Evolutionary conservation across 1,140 invertebrate genomes (phyloP), one percentile per base, ranked within the genome.

Genomic region (Drosophila ficusphila): DNA sequence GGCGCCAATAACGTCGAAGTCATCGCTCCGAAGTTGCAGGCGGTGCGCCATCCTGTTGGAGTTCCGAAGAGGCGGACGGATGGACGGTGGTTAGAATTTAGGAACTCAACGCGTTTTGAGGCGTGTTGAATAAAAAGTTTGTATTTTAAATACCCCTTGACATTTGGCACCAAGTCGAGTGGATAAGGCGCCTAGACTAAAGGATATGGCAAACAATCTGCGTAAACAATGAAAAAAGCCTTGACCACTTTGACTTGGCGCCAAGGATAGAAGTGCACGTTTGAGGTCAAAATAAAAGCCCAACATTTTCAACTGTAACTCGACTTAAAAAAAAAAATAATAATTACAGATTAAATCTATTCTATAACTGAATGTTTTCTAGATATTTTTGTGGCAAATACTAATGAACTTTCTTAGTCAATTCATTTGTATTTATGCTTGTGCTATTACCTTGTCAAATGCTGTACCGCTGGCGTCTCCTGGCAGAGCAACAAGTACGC

Each of bases 1-100:
- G 12, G 82, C 82, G 12, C 83, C 82, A 21, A 88, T 68, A 16
- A 88, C 83, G 48, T 88, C 82, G 27, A 46, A 82, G 58, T 88
- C 77, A 44, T 88, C 82, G 33, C 41, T 42, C 11, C 82, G 82
- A 11, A 56, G 51, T 19, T 76, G 56, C 3, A 88, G 9, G 5
- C 78, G 77, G 36, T 88, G 74, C 27, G 77, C 70, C 82, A 86
- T 86, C 36, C 16, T 36, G 41, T 9, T 19, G 42, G 6, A 21
- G 19, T 23, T 27, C 8, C 8, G 5, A 14, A 7, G 14, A 27
- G 6, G 18, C n/a, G 11, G 9, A 36, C 7, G 14, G 16, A 8
- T 9, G 21, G n/a, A 25, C 5, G 38, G 21, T 19, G 38, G 25
- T 69, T 69, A 19, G n/a, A 67, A 51, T 67, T 67, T 47, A 4